Base-by-base conservation (phyloP, 2,888 invertebrate genomes). In the Subacronicta megacephala region DNA sequence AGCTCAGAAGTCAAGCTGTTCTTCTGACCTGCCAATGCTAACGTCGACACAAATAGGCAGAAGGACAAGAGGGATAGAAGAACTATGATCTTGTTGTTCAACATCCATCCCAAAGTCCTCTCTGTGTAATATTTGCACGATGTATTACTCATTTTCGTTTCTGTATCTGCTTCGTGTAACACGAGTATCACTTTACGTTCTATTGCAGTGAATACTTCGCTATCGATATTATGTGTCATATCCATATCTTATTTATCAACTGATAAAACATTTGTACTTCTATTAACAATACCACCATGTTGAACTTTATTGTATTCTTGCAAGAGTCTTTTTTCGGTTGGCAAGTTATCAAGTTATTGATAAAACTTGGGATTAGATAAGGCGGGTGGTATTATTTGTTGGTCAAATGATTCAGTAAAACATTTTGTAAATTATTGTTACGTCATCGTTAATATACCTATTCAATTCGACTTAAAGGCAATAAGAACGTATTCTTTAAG, bases 31-130 rank as follows among this genome's bases (percentile, higher is more conserved):
- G 90, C 82, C 10, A 93, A 42, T 0, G 82, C 84, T 53, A 89
- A 76, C 0, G 90, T 90, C 0, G 93, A 92, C 0, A 93, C 89
- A 33, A 93, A 89, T 5, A 92, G 69, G 45, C 82, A 87, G 54
- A 93, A 93, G 0, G 87, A 88, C 1, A 93, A 61, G 5, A 90
- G 53, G 29, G 83, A 77, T 1, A 93, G 75, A 1, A 93, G 75
- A 3, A 93, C 92, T 37, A 93, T 92, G 0, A 87, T 57, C 76
- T 93, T 93, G 62, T 93, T 93, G 36, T 92, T 87, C 37, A 89
- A 35, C 79, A 87, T 85, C 93, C 93, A 93, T 1, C 70, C 83
- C 3, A 89, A 26, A 0, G 81, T 79, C 33, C 80, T 78, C 17
- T 89, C 84, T 0, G 82, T 82, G 46, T 89, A 90, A 63, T 90